Percentiles rank a stretch among this genome's conserved stretches.
phyloP scores from a whole-genome alignment of 2,113 vertebrate species.

The Saccopteryx bilineata region DNA sequence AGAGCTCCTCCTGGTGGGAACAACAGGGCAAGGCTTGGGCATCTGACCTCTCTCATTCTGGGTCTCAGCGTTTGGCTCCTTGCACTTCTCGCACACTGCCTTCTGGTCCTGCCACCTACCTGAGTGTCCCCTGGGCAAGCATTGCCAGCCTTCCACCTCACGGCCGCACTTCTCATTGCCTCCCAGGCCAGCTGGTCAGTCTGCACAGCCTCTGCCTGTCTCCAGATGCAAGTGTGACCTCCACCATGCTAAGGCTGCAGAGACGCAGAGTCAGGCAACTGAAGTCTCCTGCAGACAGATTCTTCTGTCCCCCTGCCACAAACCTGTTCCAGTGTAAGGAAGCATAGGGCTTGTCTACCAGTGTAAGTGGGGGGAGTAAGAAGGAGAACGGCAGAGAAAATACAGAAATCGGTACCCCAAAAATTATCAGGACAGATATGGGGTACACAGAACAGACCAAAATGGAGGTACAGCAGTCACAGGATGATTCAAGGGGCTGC shows the following conservation, averaged over 20 bases:
- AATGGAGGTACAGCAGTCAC: neutral
- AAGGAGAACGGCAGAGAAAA: neutral
- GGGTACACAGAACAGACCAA: neutral
- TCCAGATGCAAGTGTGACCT: accelerated
- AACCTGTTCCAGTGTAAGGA: neutral
- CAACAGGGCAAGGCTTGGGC: too few relatives aligned
- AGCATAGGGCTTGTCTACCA: neutral
- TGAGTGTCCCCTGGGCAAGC: accelerated
- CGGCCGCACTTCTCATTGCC: too few relatives aligned
- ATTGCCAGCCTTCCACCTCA: too few relatives aligned
- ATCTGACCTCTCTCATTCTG: neutral
- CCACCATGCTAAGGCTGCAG: neutral
- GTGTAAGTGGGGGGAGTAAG: neutral
- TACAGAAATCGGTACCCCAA: neutral
- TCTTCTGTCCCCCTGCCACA: neutral
- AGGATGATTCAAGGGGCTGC: neutral
- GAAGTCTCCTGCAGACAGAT: neutral
- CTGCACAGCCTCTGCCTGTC: neutral
- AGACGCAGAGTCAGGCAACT: neutral
- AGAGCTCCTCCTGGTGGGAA: too few relatives aligned
- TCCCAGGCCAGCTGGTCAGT: neutral
- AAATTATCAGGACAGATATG: neutral
- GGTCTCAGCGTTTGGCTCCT: neutral
- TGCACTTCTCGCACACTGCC: neutral
- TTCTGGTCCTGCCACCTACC: neutral